Evolutionary conservation across 2,113 vertebrate genomes (phyloP), one percentile per base, ranked within the genome.

Genomic region (Mustelus asterias): DNA sequence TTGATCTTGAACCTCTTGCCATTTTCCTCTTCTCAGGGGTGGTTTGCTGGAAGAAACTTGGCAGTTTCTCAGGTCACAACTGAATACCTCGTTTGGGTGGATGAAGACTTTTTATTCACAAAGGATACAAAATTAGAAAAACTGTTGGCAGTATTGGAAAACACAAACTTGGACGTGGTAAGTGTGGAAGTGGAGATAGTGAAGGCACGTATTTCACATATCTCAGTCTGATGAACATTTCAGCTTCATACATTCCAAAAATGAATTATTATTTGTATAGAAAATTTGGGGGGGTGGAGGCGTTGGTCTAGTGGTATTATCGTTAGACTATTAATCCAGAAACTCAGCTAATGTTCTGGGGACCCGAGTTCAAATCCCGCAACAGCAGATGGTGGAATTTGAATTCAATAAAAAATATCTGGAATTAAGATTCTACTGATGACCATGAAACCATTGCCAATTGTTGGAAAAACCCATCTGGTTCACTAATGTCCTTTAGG

Each of bases 11-110:
- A 26, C 26, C 24, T 94, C 33, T 24, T 94, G 26, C 13, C 18
- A 94, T 67, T 67, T 41, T 44, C 2, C 41, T n/a, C 18, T 37
- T 37, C 90, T 22, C 95, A 95, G 95, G 95, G 70, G 18, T 95
- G 95, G 95, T 95, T 95, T 95, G 95, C 95, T 78, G 95, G 95
- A 65, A 95, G 95, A 48, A 95, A 95, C 24, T 60, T 95, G 70
- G 95, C 67, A 33, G 69, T 33, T 48, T 95, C 95, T 58, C 95
- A 95, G 70, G 95, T 95, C 48, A 85, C 95, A 48, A 95, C 95
- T 95, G 80, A 95, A 60, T 95, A 95, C 95, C 41, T 95, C 11
- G 58, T 95, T 60, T 95, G 95, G 95, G 95, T 95, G 24, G 95
- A 95, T 78, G 95, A 95, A 0, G 95, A 95, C 26, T 95, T 95